Conservation (phyloP, 1,140 invertebrate genomes). For the Xylocopa sonorina region DNA sequence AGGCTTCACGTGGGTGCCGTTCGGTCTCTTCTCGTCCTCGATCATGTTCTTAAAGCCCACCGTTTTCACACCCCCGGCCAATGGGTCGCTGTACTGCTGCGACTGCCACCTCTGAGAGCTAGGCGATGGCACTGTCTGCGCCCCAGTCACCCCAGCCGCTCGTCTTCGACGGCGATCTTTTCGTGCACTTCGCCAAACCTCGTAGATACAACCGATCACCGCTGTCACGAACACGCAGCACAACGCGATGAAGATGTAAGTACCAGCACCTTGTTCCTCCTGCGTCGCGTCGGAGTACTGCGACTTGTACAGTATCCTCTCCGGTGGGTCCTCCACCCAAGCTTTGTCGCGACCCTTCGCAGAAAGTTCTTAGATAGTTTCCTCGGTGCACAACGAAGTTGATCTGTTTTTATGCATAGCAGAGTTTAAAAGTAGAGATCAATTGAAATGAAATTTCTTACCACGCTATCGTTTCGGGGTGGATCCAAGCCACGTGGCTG, state of each 20-base stretch:
- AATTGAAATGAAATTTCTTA: constrained; percentile 73
- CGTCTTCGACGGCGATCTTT: constrained; percentile 82
- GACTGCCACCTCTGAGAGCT: constrained; percentile 78
- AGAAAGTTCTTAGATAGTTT: neutral
- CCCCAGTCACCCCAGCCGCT: constrained; percentile 69
- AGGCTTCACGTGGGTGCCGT: constrained; percentile 74
- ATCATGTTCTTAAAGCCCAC: constrained; percentile 74
- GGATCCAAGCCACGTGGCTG: constrained; percentile 84
- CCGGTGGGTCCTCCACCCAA: constrained; percentile 91
- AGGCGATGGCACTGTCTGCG: constrained; percentile 56
- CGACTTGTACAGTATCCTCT: constrained; percentile 87
- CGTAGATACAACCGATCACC: constrained; percentile 85
- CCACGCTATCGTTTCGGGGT: constrained; percentile 86
- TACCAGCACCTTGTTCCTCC: constrained; percentile 88
- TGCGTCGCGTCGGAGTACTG: constrained; percentile 87
- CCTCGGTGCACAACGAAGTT: neutral
- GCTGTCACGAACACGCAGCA: constrained; percentile 87
- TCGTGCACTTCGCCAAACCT: constrained; percentile 83
- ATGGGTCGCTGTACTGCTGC: constrained; percentile 69
- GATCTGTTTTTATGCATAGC: no score
- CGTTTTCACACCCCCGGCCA: constrained; percentile 69
- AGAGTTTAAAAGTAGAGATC: neutral
- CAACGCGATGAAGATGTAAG: constrained; percentile 88
- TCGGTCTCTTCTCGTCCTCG: constrained; percentile 77
- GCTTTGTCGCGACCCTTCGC: constrained; percentile 87